Percentiles rank a stretch among this genome's conserved stretches.
phyloP scores from a whole-genome alignment of 53 echinoderm and acorn worm genomes.

The Antedon mediterranea region DNA sequence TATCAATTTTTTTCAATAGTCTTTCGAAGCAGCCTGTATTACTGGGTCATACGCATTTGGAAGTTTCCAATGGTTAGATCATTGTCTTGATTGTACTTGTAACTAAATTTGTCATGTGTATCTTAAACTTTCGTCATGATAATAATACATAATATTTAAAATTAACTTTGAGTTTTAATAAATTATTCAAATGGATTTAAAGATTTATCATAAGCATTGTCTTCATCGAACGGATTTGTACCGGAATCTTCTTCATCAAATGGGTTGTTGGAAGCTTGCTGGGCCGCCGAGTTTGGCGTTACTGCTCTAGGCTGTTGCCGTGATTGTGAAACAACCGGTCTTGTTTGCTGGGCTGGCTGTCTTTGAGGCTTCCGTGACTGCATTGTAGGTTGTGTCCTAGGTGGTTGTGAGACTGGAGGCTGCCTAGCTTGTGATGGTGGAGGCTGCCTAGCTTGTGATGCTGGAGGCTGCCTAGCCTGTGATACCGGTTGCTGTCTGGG shows the following conservation, averaged over 20 bases:
- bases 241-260: constrained; percentile 29
- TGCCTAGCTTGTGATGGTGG: constrained; percentile 4
- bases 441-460: too few relatives aligned
- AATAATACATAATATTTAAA: constrained; percentile 8
- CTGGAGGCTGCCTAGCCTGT: neutral
- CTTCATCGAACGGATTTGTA: constrained; percentile 84
- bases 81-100: too few relatives aligned
- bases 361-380: constrained; percentile 5
- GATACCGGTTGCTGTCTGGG: neutral
- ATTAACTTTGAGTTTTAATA: too few relatives aligned
- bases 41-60: too few relatives aligned
- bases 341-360: neutral
- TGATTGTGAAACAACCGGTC: constrained; percentile 17
- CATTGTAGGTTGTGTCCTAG: constrained; percentile 6
- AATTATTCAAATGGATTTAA: constrained; percentile 35
- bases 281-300: constrained; percentile 14
- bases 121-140: neutral
- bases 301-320: constrained; percentile 10
- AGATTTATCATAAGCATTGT: constrained; percentile 24
- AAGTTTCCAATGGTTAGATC: too few relatives aligned
- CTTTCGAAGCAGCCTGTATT: too few relatives aligned
- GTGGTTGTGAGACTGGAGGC: constrained; percentile 10
- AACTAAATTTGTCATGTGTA: too few relatives aligned
- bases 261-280: constrained; percentile 43
- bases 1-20: too few relatives aligned